Evolutionary conservation across 1,140 invertebrate species (phyloP).

Genomic region (Trinorchestia longiramus): DNA sequence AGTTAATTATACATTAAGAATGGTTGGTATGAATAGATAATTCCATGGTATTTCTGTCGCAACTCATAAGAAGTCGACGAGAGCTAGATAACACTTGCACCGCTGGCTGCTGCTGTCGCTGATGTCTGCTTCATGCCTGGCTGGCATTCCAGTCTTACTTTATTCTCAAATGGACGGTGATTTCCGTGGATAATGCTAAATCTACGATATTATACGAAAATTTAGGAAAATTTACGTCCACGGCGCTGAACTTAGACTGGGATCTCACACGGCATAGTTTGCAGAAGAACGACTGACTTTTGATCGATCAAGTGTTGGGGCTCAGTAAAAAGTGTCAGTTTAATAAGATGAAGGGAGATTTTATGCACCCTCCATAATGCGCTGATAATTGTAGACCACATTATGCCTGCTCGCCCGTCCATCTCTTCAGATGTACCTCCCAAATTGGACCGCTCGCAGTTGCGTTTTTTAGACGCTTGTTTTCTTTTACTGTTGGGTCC

Average conservation of each 20-base stretch:
- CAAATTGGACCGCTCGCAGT: not conserved
- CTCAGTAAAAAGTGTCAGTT: constrained; percentile 25
- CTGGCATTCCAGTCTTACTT: not conserved
- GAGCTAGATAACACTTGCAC: not conserved
- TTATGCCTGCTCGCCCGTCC: not conserved
- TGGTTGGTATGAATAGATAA: not conserved
- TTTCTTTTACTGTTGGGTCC: not conserved
- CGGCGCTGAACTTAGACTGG: too few relatives aligned
- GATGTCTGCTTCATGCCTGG: not conserved
- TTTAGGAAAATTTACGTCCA: not conserved
- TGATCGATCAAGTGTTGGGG: constrained; percentile 31
- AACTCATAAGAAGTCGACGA: not conserved
- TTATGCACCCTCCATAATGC: constrained; percentile 10
- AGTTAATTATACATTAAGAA: not conserved
- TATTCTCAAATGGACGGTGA: not conserved
- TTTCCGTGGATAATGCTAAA: not conserved
- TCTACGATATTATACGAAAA: not conserved
- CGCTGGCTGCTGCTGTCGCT: not conserved
- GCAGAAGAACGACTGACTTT: not conserved
- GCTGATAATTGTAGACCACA: not conserved
- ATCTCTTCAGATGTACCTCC: not conserved
- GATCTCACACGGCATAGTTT: too few relatives aligned
- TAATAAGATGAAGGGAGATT: constrained; percentile 25
- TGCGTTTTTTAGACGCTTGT: not conserved
- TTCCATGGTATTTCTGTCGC: not conserved